A percentile compares a stretch with the other conserved stretches of the same genome.
Evolutionary conservation across 2,113 vertebrate genomes (phyloP).

Genomic region (Cyprinodon variegatus): DNA sequence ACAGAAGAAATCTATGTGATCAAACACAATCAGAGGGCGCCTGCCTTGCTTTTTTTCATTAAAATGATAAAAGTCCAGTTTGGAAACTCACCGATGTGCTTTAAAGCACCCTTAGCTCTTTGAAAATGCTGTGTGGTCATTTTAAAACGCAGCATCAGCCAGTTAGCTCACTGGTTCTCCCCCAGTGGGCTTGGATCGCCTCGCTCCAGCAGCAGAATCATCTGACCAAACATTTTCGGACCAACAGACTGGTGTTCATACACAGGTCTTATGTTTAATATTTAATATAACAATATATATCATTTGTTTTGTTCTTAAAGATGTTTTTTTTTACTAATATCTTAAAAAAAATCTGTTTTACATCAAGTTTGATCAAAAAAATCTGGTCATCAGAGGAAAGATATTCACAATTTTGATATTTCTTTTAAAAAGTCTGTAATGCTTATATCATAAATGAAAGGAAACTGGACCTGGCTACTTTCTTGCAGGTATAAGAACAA

Average conservation of each 20-base stretch:
- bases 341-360: no score
- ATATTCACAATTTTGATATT: neutral
- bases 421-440: no score
- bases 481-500: slow-evolving; percentile 2
- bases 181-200: slow-evolving; percentile 28
- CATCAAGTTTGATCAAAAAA: no score
- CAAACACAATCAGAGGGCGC: slow-evolving; percentile 14
- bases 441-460: neutral
- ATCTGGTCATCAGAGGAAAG: neutral
- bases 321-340: neutral
- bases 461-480: neutral
- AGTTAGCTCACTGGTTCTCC: slow-evolving; percentile 28
- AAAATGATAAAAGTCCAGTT: slow-evolving; percentile 39
- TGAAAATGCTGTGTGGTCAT: slow-evolving; percentile 70
- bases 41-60: slow-evolving; percentile 36
- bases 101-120: slow-evolving; percentile 47
- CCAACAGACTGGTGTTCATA: slow-evolving; percentile 17
- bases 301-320: no score
- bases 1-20: neutral
- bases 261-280: neutral
- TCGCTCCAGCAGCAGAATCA: slow-evolving; percentile 44
- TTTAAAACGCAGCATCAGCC: slow-evolving; percentile 72
- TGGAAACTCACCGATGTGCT: slow-evolving; percentile 45
- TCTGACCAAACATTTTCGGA: slow-evolving; percentile 44
- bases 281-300: no score